Evolutionary conservation across 2,888 invertebrate species (phyloP), one percentile per base, ranked within the genome.

Genomic region (Drosophila bunnanda): DNA sequence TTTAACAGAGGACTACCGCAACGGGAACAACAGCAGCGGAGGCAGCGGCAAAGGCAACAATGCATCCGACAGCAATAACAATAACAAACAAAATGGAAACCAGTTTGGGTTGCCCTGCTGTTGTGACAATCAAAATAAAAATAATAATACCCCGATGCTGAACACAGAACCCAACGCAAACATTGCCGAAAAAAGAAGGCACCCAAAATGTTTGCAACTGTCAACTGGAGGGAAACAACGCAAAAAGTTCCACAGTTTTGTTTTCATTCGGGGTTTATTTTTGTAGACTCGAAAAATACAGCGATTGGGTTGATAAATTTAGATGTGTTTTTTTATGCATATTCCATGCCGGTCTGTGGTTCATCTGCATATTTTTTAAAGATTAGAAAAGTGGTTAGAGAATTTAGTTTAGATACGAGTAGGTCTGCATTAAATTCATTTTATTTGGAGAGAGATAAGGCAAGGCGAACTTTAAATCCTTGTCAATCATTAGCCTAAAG

Each of bases 1-100:
- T 74, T 77, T 76, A 78, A 83, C 77, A 78, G 73, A 78, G 87
- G 78, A 82, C 86, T 88, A 85, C 85, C 85, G 69, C 88, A 82
- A 82, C 50, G 50, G 22, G 50, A 52, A 52, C 75, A 82, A 78
- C 84, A 83, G 12, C 46, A 46, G n/a, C 44, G 28, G 28, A n/a
- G 78, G 46, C 25, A 5, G 46, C 28, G 6, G 46, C 46, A 28
- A 46, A 17, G 46, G 61, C 79, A 70, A 58, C 78, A 76, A 34
- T 66, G 58, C 62, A 65, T 59, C 43, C 77, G 71, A 44, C 76
- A 55, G 50, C 71, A 67, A 59, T 61, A 82, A 78, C 74, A 76
- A 82, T 72, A 76, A 82, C 76, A 82, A 82, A 84, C 56, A 73
- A 53, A 75, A 64, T 52, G 60, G 56, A 65, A 78, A 64, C 82